These are phyloP conservation scores for Clarias pachynema DNA, from an alignment of 2,797 vertebrate genomes.

Conservation along the genomic window DNA sequence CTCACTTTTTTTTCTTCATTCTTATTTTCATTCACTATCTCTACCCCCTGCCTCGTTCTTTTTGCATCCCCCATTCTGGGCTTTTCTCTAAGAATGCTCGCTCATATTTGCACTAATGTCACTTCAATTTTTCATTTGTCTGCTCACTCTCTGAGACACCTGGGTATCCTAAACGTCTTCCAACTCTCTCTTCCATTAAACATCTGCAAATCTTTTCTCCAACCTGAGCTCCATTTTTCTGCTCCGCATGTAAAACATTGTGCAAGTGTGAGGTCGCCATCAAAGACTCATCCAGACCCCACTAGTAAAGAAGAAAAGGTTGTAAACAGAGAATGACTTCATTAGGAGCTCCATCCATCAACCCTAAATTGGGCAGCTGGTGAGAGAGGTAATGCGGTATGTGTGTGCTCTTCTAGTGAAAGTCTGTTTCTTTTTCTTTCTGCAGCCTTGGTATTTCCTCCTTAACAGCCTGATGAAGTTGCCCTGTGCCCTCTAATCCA, in stretches of 20 bases:
- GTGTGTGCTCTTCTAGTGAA: slow-evolving; percentile 31
- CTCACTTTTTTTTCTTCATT: slow-evolving; percentile 64
- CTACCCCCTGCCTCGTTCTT: slow-evolving; percentile 53
- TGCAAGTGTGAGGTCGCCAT: slow-evolving; percentile 37
- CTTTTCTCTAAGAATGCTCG: slow-evolving; percentile 51
- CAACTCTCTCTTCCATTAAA: slow-evolving; percentile 6
- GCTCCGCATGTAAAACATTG: slow-evolving; percentile 35
- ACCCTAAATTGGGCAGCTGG: slow-evolving; percentile 45
- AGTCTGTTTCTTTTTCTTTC: slow-evolving; percentile 35
- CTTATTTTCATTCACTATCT: slow-evolving; percentile 59
- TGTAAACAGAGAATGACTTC: slow-evolving; percentile 66
- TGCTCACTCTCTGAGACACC: slow-evolving; percentile 28
- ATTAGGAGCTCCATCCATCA: slow-evolving; percentile 71
- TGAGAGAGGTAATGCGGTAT: slow-evolving; percentile 42
- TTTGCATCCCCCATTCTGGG: slow-evolving; percentile 44
- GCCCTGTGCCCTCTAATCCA: slow-evolving; percentile 41
- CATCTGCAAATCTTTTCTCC: slow-evolving; percentile 44
- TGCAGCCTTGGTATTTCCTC: slow-evolving; percentile 51
- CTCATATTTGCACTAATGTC: slow-evolving; percentile 53
- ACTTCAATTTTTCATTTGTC: slow-evolving; percentile 66
- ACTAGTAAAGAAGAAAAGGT: slow-evolving; percentile 48
- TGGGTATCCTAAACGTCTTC: not conserved
- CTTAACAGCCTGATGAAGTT: slow-evolving; percentile 40
- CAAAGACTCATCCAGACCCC: slow-evolving; percentile 43
- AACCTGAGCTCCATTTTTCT: slow-evolving; percentile 32